Percentiles rank a stretch among this genome's conserved stretches.
phyloP scores from a whole-genome alignment of 2,797 vertebrate genomes.

The Phrynocephalus guinanensis region DNA sequence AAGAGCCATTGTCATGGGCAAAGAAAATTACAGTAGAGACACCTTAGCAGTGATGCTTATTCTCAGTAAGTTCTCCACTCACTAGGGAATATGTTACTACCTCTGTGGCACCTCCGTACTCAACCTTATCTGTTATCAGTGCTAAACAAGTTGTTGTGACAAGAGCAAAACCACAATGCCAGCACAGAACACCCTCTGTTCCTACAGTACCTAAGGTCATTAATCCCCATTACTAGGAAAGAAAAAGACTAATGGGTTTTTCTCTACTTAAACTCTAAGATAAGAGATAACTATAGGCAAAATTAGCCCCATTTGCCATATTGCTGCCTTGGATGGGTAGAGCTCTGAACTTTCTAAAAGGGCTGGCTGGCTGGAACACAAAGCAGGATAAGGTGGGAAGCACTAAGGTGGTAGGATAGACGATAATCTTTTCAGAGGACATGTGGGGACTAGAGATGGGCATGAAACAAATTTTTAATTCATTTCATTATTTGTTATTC shows the following conservation, averaged over 20 bases:
- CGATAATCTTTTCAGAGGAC: background rate
- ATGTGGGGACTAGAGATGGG: background rate
- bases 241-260: background rate
- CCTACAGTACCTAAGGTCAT: conserved; percentile 8
- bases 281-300: conserved; percentile 31
- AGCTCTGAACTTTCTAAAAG: background rate
- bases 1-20: background rate
- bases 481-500: no score
- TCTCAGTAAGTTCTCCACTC: conserved; percentile 30
- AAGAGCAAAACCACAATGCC: background rate
- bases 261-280: conserved; percentile 1
- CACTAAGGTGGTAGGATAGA: background rate
- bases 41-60: conserved; percentile 24
- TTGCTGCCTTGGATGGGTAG: background rate
- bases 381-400: background rate
- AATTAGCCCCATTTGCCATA: conserved; percentile 10
- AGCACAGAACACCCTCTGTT: background rate
- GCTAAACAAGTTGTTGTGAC: conserved; percentile 45
- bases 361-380: background rate
- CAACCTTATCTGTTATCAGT: conserved; percentile 16
- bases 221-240: conserved; percentile 44
- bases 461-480: no score
- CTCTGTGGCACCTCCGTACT: conserved; percentile 9
- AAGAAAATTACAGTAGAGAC: conserved; percentile 1
- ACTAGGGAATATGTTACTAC: conserved; percentile 42